These are phyloP conservation scores for Ceratina calcarata DNA, from an alignment of 1,140 invertebrate genomes.

Conservation along the genomic window DNA sequence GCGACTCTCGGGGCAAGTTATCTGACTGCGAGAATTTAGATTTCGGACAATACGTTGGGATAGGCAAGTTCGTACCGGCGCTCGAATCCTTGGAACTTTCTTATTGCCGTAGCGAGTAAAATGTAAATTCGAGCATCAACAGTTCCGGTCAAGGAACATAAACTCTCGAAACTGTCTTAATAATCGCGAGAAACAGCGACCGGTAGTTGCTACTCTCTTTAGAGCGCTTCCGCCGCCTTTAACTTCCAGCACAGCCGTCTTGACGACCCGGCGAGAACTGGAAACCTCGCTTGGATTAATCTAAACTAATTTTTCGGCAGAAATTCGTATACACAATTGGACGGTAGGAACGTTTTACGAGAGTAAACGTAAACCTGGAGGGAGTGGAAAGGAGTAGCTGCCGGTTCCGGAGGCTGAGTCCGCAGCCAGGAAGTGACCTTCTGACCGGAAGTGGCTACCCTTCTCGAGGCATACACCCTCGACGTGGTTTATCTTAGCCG, in stretches of 20 bases:
- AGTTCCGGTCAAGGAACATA: conserved; percentile 48
- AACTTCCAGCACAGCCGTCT: too few relatives aligned
- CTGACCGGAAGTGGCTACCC: conserved; percentile 51
- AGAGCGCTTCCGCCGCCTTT: too few relatives aligned
- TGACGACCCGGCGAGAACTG: not conserved
- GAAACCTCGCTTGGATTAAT: not conserved
- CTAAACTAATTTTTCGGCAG: too few relatives aligned
- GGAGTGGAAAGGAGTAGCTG: conserved; percentile 18
- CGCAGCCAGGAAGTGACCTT: conserved; percentile 37
- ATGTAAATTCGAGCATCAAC: conserved; percentile 17
- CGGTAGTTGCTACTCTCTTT: conserved; percentile 15
- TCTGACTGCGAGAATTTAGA: too few relatives aligned
- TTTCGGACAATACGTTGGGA: too few relatives aligned
- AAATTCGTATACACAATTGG: too few relatives aligned
- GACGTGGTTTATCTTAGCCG: conserved; percentile 38
- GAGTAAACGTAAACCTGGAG: conserved; percentile 32
- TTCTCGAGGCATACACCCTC: conserved; percentile 28
- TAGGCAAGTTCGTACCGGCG: too few relatives aligned
- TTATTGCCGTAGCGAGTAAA: not conserved
- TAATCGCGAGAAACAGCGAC: conserved; percentile 15
- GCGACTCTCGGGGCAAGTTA: not conserved
- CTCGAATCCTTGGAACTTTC: too few relatives aligned
- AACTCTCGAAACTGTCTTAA: conserved; percentile 37
- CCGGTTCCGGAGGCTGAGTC: conserved; percentile 31
- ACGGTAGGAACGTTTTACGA: not conserved